Percentiles rank a stretch among this genome's conserved stretches.
These are phyloP conservation scores for Myxocyprinus asiaticus DNA, from an alignment of 2,113 vertebrate species.

Conservation along the genomic window DNA sequence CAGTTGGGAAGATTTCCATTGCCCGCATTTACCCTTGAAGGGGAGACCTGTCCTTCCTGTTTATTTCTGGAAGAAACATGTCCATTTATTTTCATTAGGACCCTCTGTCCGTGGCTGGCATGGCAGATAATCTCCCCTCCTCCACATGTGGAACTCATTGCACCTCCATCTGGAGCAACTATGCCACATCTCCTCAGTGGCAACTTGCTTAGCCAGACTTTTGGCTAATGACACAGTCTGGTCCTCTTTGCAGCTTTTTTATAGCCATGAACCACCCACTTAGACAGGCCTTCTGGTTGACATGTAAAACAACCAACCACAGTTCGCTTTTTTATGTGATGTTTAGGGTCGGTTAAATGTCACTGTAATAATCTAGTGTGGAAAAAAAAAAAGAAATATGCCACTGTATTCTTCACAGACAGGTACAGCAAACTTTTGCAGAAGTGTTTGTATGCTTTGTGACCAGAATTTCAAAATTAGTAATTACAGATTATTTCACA, in stretches of 20 bases:
- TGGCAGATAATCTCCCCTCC: conserved; percentile 36
- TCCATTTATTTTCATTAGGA: conserved; percentile 60
- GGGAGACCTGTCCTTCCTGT: conserved; percentile 46
- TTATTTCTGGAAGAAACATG: conserved; percentile 49
- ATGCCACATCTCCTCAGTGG: conserved; percentile 19
- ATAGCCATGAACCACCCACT: not conserved
- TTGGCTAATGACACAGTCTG: not conserved
- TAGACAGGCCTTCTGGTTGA: no score
- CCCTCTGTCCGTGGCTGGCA: conserved; percentile 51
- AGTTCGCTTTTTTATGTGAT: no score
- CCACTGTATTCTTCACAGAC: no score
- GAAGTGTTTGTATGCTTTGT: no score
- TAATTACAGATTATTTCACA: no score
- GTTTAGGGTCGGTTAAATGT: no score
- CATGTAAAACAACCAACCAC: no score
- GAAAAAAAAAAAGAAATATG: no score
- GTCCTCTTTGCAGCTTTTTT: not conserved
- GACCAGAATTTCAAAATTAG: no score
- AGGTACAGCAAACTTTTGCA: no score
- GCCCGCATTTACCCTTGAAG: conserved; percentile 65
- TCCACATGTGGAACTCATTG: not conserved
- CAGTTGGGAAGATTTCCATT: conserved; percentile 57
- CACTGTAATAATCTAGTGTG: no score
- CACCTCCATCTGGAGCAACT: conserved; percentile 28
- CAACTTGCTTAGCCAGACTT: not conserved